These are phyloP conservation scores for Danio kyathit DNA, from an alignment of 2,797 vertebrate species.

Conservation along the genomic window DNA sequence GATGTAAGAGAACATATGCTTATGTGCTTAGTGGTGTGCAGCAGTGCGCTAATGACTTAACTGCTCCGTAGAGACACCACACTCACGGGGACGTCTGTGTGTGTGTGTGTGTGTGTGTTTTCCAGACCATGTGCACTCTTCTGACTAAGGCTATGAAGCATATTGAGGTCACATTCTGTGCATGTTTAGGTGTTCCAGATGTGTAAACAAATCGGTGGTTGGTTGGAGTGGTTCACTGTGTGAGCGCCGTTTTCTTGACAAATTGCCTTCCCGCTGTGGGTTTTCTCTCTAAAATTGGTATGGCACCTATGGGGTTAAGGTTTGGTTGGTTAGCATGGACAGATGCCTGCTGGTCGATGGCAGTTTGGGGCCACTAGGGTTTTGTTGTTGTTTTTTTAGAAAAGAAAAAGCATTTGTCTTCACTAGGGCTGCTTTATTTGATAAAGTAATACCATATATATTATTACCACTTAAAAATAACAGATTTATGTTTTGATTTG, in stretches of 20 bases:
- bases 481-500: not conserved
- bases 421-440: too few relatives aligned
- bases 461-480: too few relatives aligned
- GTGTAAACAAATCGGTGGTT: slow-evolving; percentile 27
- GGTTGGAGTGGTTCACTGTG: not conserved
- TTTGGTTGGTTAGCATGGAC: not conserved
- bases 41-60: slow-evolving; percentile 73
- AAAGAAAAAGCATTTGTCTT: too few relatives aligned
- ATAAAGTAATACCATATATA: too few relatives aligned
- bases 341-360: not conserved
- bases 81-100: slow-evolving; percentile 57
- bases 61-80: slow-evolving; percentile 67
- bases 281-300: not conserved
- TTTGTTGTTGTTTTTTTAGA: not conserved
- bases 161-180: slow-evolving; percentile 37
- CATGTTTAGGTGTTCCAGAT: slow-evolving; percentile 43
- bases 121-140: not conserved
- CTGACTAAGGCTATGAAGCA: slow-evolving; percentile 29
- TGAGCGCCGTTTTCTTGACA: slow-evolving; percentile 5
- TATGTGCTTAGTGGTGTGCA: slow-evolving; percentile 61
- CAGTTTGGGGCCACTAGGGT: not conserved
- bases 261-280: not conserved
- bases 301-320: not conserved
- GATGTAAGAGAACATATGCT: slow-evolving; percentile 62
- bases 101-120: slow-evolving; percentile 14